Conservation (phyloP, 2,797 vertebrate genomes). For the Sparus aurata region DNA sequence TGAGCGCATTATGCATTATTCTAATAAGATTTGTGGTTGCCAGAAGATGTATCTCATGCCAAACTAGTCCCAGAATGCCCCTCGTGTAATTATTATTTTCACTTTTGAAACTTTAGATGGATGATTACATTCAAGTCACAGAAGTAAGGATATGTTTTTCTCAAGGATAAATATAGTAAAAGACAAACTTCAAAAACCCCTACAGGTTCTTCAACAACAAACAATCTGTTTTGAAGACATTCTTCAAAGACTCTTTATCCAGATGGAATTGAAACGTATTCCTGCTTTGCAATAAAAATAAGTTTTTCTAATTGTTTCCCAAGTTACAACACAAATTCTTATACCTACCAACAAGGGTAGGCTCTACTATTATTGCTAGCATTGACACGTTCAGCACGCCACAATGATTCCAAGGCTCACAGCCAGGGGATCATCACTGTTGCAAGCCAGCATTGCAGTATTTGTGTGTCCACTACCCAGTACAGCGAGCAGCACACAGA, state of each 20-base stretch:
- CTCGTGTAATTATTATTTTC: slow-evolving; percentile 15
- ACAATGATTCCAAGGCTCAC: not conserved
- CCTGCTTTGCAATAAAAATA: not conserved
- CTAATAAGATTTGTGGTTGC: slow-evolving; percentile 1
- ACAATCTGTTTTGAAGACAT: not conserved
- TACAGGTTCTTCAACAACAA: not conserved
- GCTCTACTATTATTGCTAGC: not conserved
- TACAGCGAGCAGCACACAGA: slow-evolving; percentile 34
- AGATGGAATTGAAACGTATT: slow-evolving; percentile 14
- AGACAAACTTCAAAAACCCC: not conserved
- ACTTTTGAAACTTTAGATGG: slow-evolving; percentile 9
- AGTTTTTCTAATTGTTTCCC: slow-evolving; percentile 23
- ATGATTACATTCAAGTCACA: slow-evolving; percentile 8
- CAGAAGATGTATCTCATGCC: slow-evolving; percentile 5
- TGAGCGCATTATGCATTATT: not conserved
- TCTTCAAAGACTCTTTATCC: slow-evolving; percentile 31
- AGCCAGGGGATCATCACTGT: not conserved
- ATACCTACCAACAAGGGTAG: not conserved
- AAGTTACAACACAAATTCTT: not conserved
- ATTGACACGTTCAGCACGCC: not conserved
- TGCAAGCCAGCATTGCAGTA: not conserved
- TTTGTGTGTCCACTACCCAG: not conserved
- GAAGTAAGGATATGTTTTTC: not conserved
- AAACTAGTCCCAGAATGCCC: not conserved
- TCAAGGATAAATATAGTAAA: slow-evolving; percentile 11